Conservation (phyloP, 2,797 vertebrate species). For the Enteromius afrohamiltoni region DNA sequence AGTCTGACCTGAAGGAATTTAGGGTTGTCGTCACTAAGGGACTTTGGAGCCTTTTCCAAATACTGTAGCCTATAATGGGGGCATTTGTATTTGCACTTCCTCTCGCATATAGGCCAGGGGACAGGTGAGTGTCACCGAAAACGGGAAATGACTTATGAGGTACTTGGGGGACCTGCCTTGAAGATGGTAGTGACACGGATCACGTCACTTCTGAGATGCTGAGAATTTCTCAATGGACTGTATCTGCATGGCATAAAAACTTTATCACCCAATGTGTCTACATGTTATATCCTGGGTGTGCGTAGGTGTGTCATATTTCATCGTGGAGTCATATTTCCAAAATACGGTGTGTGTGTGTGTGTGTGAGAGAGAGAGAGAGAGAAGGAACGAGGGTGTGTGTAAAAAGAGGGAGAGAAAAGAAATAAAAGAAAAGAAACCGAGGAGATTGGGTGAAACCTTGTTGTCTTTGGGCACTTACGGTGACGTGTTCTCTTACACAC, state of each 20-base stretch:
- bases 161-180: conserved; percentile 20
- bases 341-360: conserved; percentile 27
- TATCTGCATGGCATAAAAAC: conserved; percentile 14
- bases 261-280: conserved; percentile 34
- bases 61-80: conserved; percentile 13
- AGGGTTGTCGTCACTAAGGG: conserved; percentile 35
- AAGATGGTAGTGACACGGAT: conserved; percentile 33
- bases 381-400: not conserved
- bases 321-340: conserved; percentile 32
- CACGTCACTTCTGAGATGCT: conserved; percentile 30
- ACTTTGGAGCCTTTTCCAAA: conserved; percentile 4
- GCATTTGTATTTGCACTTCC: conserved; percentile 7
- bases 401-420: not conserved
- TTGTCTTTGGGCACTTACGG: conserved; percentile 44
- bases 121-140: conserved; percentile 7
- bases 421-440: conserved; percentile 9
- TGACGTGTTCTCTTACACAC: conserved; percentile 34
- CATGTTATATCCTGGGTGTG: conserved; percentile 18
- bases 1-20: conserved; percentile 33
- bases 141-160: conserved; percentile 18
- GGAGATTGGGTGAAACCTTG: conserved; percentile 50
- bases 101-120: conserved; percentile 15
- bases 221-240: conserved; percentile 42
- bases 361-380: not conserved
- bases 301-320: conserved; percentile 46